These are phyloP conservation scores for Phymatocera aterrima DNA, from an alignment of 2,888 invertebrate species.

Conservation along the genomic window DNA sequence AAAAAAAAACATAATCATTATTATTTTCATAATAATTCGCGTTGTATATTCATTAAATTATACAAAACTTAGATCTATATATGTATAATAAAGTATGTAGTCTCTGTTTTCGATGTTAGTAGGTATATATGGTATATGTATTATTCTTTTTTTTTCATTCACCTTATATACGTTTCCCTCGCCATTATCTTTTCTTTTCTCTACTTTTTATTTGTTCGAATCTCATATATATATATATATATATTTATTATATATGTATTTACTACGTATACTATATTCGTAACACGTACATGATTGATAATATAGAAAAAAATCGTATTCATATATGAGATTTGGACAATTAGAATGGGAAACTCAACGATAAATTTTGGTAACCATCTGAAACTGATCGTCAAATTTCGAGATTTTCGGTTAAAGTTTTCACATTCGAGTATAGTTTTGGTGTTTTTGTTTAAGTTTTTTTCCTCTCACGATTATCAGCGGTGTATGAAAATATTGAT, in stretches of 20 bases:
- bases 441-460: neutral
- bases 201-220: conserved; percentile 27
- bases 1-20: too few relatives aligned
- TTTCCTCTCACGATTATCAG: too few relatives aligned
- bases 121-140: conserved; percentile 43
- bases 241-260: too few relatives aligned
- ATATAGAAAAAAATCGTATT: neutral
- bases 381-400: neutral
- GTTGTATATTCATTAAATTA: conserved; percentile 51
- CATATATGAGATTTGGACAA: conserved; percentile 25
- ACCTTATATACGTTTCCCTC: conserved; percentile 43
- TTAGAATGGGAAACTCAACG: neutral
- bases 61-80: conserved; percentile 55
- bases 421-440: neutral
- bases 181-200: conserved; percentile 31
- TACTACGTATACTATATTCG: neutral
- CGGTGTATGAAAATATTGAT: conserved; percentile 7
- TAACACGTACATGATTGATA: neutral
- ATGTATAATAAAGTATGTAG: too few relatives aligned
- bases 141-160: conserved; percentile 10
- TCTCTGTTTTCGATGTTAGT: too few relatives aligned
- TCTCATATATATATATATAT: conserved; percentile 24
- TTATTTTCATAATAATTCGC: conserved; percentile 33
- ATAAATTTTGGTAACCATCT: conserved; percentile 19
- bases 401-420: neutral